Evolutionary conservation across 2,113 vertebrate genomes (phyloP), one percentile per base, ranked within the genome.

Genomic region (Melospiza georgiana): DNA sequence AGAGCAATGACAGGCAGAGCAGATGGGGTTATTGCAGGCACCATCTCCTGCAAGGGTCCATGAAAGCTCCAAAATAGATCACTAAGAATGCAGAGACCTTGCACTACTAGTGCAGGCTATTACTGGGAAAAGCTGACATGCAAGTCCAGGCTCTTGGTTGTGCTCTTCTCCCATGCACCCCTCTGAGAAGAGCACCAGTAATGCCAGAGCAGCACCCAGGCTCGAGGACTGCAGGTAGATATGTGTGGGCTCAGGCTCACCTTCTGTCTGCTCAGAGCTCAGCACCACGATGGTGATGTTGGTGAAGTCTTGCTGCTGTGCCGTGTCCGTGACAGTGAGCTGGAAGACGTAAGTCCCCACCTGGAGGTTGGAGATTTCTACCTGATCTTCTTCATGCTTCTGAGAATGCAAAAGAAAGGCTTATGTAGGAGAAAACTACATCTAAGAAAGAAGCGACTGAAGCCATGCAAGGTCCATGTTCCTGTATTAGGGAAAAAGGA

Each of bases 301-400:
- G 74, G 98, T 91, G 0, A 97, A 97, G 94, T 97, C 98, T 3
- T 98, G 97, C 69, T 98, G 98, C 10, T 97, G 96, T 2, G 90
- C 96, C 3, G 87, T 76, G 93, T 98, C 98, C 0, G 96, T 98
- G 49, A 98, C 98, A 0, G 98, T 99, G 94, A 99, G 97, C 95
- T 98, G 98, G 97, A 99, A 99, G 82, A 98, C 91, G 89, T 99
- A 99, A 37, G 95, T 85, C 37, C 99, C 99, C 33, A 97, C 95
- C 16, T 98, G 97, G 78, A 99, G 97, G 84, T 99, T 98, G 87
- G 98, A 98, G 52, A 99, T 97, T 7, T 96, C 76, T 31, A 99
- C 96, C 76, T 98, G 89, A 83, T 99, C 59, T 11, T 94, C 96
- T 10, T 6, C 19, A 0, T 97, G 97, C 96, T 97, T 97, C 99